Evolutionary conservation across 2,888 invertebrate species (phyloP).

Genomic region (Calliphora vomitoria): DNA sequence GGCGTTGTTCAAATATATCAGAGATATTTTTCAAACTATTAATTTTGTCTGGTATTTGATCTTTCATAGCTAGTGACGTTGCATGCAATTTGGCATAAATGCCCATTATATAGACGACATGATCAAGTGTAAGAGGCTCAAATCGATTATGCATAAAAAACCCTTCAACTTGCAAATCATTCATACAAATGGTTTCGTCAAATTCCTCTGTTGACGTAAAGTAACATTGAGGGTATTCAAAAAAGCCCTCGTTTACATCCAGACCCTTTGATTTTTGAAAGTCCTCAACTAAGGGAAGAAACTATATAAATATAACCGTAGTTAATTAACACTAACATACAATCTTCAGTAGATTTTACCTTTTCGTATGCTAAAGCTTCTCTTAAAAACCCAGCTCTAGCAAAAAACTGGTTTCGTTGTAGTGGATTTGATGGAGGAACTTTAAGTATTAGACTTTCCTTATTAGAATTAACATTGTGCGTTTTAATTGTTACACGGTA

Average conservation of each 20-base stretch:
- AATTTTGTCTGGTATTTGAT: conserved; percentile 77
- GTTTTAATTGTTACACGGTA: conserved; percentile 76
- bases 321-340: not conserved
- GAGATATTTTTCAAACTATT: conserved; percentile 75
- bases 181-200: conserved; percentile 85
- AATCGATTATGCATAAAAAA: conserved; percentile 85
- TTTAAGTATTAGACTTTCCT: conserved; percentile 78
- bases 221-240: conserved; percentile 77
- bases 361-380: conserved; percentile 80
- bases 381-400: conserved; percentile 79
- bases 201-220: conserved; percentile 79
- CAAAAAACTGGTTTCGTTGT: conserved; percentile 81
- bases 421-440: conserved; percentile 80
- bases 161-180: conserved; percentile 84
- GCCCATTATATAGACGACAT: conserved; percentile 83
- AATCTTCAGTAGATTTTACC: conserved; percentile 69
- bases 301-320: conserved; percentile 65
- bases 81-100: conserved; percentile 85
- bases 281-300: conserved; percentile 77
- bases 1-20: conserved; percentile 79
- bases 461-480: not conserved
- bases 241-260: conserved; percentile 74
- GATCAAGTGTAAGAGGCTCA: conserved; percentile 81
- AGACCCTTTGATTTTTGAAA: conserved; percentile 79
- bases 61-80: conserved; percentile 84